These are phyloP conservation scores for Eulemur rubriventer DNA, from an alignment of 2,797 vertebrate genomes.

Conservation along the genomic window DNA sequence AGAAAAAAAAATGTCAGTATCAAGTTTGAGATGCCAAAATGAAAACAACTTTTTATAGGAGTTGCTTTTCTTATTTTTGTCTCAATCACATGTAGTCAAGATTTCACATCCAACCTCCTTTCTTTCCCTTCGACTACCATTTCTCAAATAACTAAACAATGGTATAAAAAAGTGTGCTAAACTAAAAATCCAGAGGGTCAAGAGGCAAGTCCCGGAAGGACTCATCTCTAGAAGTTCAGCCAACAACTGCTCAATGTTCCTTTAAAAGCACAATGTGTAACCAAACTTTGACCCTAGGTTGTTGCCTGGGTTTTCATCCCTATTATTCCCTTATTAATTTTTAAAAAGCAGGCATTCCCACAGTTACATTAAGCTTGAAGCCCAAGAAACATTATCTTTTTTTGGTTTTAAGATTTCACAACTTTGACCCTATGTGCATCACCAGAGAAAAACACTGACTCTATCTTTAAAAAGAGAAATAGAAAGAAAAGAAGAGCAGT, in stretches of 20 bases:
- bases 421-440: neutral
- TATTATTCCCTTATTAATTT: slow-evolving; percentile 53
- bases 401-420: slow-evolving; percentile 48
- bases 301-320: neutral
- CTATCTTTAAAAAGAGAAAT: neutral
- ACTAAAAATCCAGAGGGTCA: neutral
- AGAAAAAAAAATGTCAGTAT: neutral
- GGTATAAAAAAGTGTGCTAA: neutral
- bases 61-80: neutral
- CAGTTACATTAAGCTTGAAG: neutral
- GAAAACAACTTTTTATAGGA: neutral
- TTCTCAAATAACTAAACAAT: slow-evolving; percentile 31
- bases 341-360: slow-evolving; percentile 45
- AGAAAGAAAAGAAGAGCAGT: neutral
- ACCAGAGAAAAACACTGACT: slow-evolving; percentile 2
- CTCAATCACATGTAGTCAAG: neutral
- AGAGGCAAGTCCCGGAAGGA: slow-evolving; percentile 17
- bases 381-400: neutral
- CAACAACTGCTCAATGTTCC: neutral
- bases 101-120: neutral
- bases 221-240: neutral
- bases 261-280: slow-evolving; percentile 46
- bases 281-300: slow-evolving; percentile 41
- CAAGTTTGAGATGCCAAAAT: neutral
- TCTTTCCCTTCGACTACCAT: neutral